Base-by-base conservation (phyloP, 2,797 vertebrate species). In the Aulostomus chinensis region DNA sequence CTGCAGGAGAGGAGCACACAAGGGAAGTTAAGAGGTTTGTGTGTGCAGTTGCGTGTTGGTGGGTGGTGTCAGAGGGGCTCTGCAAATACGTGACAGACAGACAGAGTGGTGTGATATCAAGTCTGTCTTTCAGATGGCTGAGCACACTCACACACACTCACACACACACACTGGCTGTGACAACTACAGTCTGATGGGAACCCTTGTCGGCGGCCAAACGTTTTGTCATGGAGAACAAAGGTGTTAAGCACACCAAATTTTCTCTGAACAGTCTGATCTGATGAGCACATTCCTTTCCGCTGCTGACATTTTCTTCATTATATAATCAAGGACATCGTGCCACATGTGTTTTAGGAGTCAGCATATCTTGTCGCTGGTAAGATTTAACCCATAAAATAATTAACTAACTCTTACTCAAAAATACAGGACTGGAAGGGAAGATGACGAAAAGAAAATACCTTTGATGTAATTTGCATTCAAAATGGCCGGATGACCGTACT, bases 141-240 rank as follows among this genome's bases (percentile, higher is more conserved):
- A 34, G 30, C 73, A 54, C 40, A 46, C 48, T 7, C 28, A 37
- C 12, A 35, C 20, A 15, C 46, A 37, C 12, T 18, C 17, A 39
- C 18, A 63, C 42, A 25, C 37, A 33, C 28, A 36, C 26, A 9
- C 31, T 43, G 9, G 13, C 16, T 76, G 55, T 53, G 40, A 71
- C 58, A 71, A 63, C 45, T 26, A 2, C 6, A 0, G 29, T 50
- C 39, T 65, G 52, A 52, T 85, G 73, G 75, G 78, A 82, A 73
- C 52, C 21, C 43, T 51, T 10, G 3, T 43, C 69, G 15, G 28
- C 32, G 24, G 77, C 73, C 73, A 78, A 76, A 36, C 13, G 28
- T 71, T 76, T 73, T 70, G 74, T 75, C 35, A 29, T 7, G 14
- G 47, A 67, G 61, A 58, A 82, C 74, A 83, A 81, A 81, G 35